These are phyloP conservation scores for Saimiri boliviensis DNA, from an alignment of 2,113 vertebrate genomes.

Conservation along the genomic window DNA sequence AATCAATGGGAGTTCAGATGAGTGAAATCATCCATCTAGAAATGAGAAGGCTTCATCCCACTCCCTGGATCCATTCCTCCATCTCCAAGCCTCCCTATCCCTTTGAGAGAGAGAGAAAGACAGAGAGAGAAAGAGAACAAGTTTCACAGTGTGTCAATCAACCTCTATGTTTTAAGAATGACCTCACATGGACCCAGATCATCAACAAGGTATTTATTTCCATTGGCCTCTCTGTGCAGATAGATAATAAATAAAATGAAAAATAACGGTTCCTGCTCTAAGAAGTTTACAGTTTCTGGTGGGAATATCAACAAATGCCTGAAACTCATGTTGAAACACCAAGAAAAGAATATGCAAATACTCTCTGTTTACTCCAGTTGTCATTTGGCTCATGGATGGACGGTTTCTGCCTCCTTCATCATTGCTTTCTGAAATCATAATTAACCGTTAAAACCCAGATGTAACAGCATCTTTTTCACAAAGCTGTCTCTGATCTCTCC, in stretches of 20 bases:
- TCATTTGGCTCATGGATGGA: background rate
- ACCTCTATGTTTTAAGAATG: background rate
- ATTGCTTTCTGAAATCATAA: background rate
- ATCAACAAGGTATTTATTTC: constrained; percentile 21
- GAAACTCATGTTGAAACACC: background rate
- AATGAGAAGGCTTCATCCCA: background rate
- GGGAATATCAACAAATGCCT: constrained; percentile 23
- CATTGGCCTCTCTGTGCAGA: background rate
- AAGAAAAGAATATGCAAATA: background rate
- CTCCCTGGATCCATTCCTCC: background rate
- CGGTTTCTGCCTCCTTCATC: background rate
- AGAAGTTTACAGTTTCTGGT: constrained; percentile 8
- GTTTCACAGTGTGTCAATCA: background rate
- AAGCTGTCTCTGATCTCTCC: background rate
- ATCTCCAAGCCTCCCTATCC: background rate
- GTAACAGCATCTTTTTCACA: background rate
- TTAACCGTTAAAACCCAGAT: background rate
- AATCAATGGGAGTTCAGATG: background rate
- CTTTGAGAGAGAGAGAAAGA: background rate
- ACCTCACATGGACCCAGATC: background rate
- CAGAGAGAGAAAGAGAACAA: background rate
- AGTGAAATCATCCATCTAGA: background rate
- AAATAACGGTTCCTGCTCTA: constrained; percentile 24
- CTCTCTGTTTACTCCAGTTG: background rate
- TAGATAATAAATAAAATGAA: constrained; percentile 47